Base-by-base conservation (phyloP, 2,113 vertebrate species). In the Passer domesticus region DNA sequence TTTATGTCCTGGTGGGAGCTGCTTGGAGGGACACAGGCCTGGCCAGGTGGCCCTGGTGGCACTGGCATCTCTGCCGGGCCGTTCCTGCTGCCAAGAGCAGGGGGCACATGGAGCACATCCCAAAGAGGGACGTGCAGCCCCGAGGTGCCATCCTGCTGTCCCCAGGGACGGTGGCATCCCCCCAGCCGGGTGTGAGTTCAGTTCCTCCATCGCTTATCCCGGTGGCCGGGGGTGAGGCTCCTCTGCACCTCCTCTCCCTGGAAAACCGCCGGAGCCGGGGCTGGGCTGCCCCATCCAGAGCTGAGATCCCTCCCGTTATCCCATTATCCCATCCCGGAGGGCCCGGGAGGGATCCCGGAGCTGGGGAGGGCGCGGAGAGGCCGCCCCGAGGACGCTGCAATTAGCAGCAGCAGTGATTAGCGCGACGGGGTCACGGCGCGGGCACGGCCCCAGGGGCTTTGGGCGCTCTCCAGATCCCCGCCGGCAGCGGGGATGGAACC, bases 1-100 rank as follows among this genome's bases (percentile, higher is more conserved):
- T 77, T 41, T 1, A 0, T 11, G 15, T 5, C 27, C 56, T 13
- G 0, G 5, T 1, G 1, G 49, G 3, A 6, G 7, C 0, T 21
- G 33, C n/a, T 31, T 15, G 33, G 77, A 60, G 49, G 41, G 20
- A 21, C 24, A 20, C 23, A 18, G 58, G 7, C 13, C 49, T 18
- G 35, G 9, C 44, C 6, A 0, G 11, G 23, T 53, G 52, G 2
- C 43, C 52, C 58, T 1, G 5, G 64, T 17, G 59, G 47, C 28
- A 3, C 17, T 5, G 3, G 44, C 12, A 10, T 3, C 55, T 24
- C 50, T 13, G 20, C 0, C 1, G 2, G 52, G 18, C 14, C 56
- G 28, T 17, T 21, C 43, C 44, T 4, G 5, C 64, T 20, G 13
- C 33, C 17, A 11, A 39, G 50, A 6, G 33, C 5, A 4, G 1